phyloP scores from a whole-genome alignment of 2,113 vertebrate genomes.

The Pogona vitticeps region DNA sequence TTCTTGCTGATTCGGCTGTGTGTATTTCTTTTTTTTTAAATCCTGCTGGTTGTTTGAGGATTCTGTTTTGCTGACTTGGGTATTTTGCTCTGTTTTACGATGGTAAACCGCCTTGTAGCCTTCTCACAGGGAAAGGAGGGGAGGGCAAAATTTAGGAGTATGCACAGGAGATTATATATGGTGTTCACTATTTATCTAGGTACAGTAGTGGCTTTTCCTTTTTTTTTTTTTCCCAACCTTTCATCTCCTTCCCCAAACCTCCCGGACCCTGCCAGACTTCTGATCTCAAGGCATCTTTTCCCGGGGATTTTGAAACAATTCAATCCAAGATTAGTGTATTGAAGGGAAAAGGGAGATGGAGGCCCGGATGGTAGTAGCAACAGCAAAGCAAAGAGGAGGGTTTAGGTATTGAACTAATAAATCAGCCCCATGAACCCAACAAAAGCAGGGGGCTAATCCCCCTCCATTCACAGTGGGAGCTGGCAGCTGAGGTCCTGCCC shows the following conservation, averaged over 20 bases:
- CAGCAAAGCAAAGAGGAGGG: background rate
- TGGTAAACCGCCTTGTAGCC: background rate
- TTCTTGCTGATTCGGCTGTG: too few relatives aligned
- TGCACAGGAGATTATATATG: background rate
- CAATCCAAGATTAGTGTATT: background rate
- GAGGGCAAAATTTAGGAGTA: background rate
- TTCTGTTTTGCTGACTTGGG: background rate
- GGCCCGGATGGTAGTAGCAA: background rate
- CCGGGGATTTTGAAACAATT: constrained; percentile 8
- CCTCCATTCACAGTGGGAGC: background rate
- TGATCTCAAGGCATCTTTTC: background rate
- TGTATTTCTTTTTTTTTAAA: background rate
- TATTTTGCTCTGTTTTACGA: background rate
- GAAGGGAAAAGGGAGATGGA: background rate
- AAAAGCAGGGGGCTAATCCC: background rate
- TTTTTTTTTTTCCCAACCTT: background rate
- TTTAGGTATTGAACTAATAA: background rate
- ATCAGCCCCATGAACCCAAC: background rate
- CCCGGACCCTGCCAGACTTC: background rate
- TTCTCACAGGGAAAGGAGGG: too few relatives aligned
- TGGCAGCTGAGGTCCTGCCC: background rate
- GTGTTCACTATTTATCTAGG: background rate
- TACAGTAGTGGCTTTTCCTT: background rate
- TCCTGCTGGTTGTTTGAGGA: background rate
- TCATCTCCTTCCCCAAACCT: background rate